These are phyloP conservation scores for Squalus acanthias DNA, from an alignment of 2,797 vertebrate species.

Conservation along the genomic window DNA sequence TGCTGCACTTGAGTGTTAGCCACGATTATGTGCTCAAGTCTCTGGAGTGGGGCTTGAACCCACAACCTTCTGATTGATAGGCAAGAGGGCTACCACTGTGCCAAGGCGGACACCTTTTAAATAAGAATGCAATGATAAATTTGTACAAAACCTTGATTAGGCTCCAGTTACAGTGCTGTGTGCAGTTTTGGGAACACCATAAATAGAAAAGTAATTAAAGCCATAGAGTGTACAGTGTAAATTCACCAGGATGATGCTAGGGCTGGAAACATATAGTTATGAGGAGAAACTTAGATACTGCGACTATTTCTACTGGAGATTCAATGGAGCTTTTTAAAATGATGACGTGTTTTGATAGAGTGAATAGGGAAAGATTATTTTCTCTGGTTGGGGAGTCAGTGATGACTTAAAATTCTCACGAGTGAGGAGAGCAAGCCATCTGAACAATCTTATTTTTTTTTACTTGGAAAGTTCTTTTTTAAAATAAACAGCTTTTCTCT, in stretches of 20 bases:
- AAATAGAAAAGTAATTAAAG: background rate
- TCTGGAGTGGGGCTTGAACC: background rate
- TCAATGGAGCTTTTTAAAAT: background rate
- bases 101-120: background rate
- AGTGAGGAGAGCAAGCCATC: no score
- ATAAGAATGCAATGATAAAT: background rate
- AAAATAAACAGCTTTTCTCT: no score
- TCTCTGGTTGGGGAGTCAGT: no score
- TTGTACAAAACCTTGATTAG: background rate
- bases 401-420: no score
- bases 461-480: no score
- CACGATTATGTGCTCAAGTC: no score
- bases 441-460: no score
- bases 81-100: background rate
- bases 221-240: background rate
- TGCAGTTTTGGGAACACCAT: background rate
- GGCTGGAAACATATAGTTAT: background rate
- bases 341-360: background rate
- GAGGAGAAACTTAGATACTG: background rate
- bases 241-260: background rate
- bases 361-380: no score
- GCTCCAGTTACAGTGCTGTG: no score
- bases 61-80: background rate
- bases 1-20: no score
- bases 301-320: background rate